Evolutionary conservation across 2,888 invertebrate species (phyloP).

Genomic region (Thecophora atra): DNA sequence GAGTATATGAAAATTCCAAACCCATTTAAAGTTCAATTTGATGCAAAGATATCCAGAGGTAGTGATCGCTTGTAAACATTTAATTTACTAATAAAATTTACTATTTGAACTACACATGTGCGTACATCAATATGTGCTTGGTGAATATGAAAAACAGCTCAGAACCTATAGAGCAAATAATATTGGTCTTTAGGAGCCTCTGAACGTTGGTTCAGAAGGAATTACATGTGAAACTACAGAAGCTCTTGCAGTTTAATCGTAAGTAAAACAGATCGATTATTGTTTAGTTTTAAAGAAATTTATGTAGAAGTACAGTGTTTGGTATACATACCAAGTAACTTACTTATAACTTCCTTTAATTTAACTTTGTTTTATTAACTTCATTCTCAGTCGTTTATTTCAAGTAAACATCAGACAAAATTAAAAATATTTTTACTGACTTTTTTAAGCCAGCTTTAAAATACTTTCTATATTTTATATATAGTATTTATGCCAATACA

Average conservation of each 20-base stretch:
- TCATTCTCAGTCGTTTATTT: conserved; percentile 13
- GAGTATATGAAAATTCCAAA: no score
- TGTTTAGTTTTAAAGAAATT: conserved; percentile 41
- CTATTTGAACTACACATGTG: no score
- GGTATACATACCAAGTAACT: conserved; percentile 28
- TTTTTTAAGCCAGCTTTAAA: not conserved
- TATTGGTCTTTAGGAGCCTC: no score
- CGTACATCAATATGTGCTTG: no score
- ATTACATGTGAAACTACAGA: no score
- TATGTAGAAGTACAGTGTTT: conserved; percentile 36
- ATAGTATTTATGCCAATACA: not conserved
- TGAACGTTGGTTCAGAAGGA: no score
- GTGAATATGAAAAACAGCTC: no score
- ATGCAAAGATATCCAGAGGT: no score
- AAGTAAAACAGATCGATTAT: conserved; percentile 11
- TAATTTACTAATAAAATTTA: no score
- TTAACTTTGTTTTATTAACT: conserved; percentile 2
- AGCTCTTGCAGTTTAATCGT: not conserved
- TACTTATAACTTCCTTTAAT: not conserved
- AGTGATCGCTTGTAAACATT: no score
- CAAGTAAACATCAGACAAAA: not conserved
- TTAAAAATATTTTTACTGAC: not conserved
- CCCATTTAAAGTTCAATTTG: no score
- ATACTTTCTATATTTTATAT: not conserved
- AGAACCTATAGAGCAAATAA: no score